A percentile compares a stretch with the other conserved stretches of the same genome.
Evolutionary conservation across 2,888 invertebrate genomes (phyloP).

Genomic region (Nephrocerus scutellatus): DNA sequence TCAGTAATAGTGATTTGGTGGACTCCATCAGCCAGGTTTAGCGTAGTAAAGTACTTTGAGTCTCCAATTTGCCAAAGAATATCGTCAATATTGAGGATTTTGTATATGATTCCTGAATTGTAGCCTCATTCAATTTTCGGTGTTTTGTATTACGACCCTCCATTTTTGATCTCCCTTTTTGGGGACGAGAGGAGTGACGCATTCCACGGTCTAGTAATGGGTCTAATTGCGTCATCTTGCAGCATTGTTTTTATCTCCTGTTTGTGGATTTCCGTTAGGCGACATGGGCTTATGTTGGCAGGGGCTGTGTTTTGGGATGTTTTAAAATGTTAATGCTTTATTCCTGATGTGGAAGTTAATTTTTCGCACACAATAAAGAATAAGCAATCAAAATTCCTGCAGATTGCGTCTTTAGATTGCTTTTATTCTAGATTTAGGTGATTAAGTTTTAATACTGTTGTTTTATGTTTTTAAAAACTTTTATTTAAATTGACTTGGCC

Average conservation of each 20-base stretch:
- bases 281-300: conserved; percentile 11
- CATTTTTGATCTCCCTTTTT: conserved; percentile 28
- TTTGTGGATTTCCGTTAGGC: conserved; percentile 9
- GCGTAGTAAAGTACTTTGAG: no score
- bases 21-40: conserved; percentile 19
- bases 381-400: background rate
- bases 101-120: no score
- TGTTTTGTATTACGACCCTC: conserved; percentile 26
- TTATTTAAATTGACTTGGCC: no score
- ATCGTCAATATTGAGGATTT: conserved; percentile 21
- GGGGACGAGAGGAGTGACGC: conserved; percentile 25
- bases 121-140: no score
- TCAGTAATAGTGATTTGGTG: conserved; percentile 17
- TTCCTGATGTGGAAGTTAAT: conserved; percentile 1
- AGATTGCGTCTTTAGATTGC: background rate
- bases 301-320: conserved; percentile 1
- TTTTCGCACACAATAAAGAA: background rate
- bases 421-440: conserved; percentile 3
- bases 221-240: conserved; percentile 3
- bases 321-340: background rate
- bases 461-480: no score
- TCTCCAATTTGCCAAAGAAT: conserved; percentile 19
- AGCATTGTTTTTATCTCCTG: no score
- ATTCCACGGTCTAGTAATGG: conserved; percentile 18
- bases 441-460: background rate